Base-by-base conservation (phyloP, 2,888 invertebrate species). In the Lymantria monacha region DNA sequence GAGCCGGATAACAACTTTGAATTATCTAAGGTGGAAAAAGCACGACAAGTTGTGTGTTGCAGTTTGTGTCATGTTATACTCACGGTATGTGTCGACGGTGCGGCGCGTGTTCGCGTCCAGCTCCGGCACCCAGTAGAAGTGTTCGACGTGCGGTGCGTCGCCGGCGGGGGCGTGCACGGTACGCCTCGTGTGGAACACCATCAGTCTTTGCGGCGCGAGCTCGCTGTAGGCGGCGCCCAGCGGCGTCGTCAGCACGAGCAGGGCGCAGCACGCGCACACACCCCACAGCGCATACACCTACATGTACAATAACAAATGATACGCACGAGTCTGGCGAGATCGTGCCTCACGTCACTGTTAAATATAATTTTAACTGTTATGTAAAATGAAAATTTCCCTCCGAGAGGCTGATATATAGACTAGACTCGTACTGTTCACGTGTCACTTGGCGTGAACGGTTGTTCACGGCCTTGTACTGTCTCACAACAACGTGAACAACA, bases 91-190 rank as follows among this genome's bases (percentile, higher is more conserved):
- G 22, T 56, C 55, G 31, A 82, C 59, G 46, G 81, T 57, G 63
- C 91, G 90, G 12, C 94, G 94, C 79, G 95, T 95, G 82, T 95
- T 95, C 69, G 93, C 93, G 81, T 97, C 96, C 72, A 96, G 92
- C 70, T 95, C 94, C 14, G 95, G 94, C 66, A 95, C 84, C 96
- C 96, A 96, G 79, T 94, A 94, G 57, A 76, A 44, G 55, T 93
- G 93, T 7, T 57, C 59, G 3, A 42, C 42, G 12, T 10, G 51
- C 91, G 51, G 47, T 2, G 12, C 15, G 30, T 47, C 92, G 90
- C 46, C 46, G 44, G n/a, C 14, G 14, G 91, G 48, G 48, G 44
- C 48, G 74, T 83, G 81, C 61, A 92, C 92, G 55, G 92, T 93
- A 75, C 96, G 92, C 7, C 81, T 77, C 70, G 83, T 80, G 81